Percentiles rank a stretch among this genome's conserved stretches.
Evolutionary conservation across 2,797 vertebrate species (phyloP).

Genomic region (Sebastes trivittatus): DNA sequence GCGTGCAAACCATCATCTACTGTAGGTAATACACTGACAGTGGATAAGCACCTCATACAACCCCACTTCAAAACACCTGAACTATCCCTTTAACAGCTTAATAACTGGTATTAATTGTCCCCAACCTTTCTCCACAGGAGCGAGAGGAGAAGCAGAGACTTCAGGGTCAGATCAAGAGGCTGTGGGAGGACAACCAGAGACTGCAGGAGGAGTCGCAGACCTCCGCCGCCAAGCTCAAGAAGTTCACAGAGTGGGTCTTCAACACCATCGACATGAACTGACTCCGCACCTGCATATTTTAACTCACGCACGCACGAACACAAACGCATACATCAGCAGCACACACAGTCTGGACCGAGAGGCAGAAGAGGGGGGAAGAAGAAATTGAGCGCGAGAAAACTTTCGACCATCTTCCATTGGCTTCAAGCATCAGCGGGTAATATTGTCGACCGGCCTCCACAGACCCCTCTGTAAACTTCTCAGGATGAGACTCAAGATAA

Average conservation of each 20-base stretch:
- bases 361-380: background rate
- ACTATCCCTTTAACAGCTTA: background rate
- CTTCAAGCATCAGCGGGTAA: slow-evolving; percentile 15
- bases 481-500: slow-evolving; percentile 46
- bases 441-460: background rate
- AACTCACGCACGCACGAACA: background rate
- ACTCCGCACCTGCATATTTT: slow-evolving; percentile 40
- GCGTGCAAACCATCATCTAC: too few species aligned
- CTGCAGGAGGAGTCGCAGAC: slow-evolving; percentile 97
- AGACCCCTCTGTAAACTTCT: slow-evolving; percentile 20
- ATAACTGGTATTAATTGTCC: background rate
- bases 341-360: slow-evolving; percentile 18
- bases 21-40: too few species aligned
- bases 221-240: slow-evolving; percentile 95
- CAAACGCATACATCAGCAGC: slow-evolving; percentile 21
- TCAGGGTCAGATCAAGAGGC: slow-evolving; percentile 92
- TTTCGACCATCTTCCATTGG: slow-evolving; percentile 18
- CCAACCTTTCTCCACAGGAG: slow-evolving; percentile 80
- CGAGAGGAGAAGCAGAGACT: slow-evolving; percentile 94
- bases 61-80: too few species aligned
- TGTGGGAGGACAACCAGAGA: slow-evolving; percentile 96
- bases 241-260: slow-evolving; percentile 99
- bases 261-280: slow-evolving; percentile 99
- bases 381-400: background rate
- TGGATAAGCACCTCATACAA: too few species aligned